Evolutionary conservation across 2,888 invertebrate genomes (phyloP), one percentile per base, ranked within the genome.

Genomic region (Drosophila vallismaia): DNA sequence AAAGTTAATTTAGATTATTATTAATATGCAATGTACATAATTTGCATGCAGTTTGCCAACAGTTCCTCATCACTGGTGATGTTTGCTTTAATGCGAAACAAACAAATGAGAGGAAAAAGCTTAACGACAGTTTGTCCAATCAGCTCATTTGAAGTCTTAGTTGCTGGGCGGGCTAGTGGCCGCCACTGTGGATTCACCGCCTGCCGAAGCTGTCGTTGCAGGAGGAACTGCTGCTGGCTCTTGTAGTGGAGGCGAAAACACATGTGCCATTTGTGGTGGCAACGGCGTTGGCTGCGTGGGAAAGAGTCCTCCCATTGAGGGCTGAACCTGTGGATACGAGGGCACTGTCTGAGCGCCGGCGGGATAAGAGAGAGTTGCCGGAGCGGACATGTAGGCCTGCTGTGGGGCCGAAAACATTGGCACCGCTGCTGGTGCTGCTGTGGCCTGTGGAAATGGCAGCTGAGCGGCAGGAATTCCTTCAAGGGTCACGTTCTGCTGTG

Each of bases 261-360:
- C 69, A 50, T 87, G 88, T 12, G 75, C 79, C 87, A 89, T 84
- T 64, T 89, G 90, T 7, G 90, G 89, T 14, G 90, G 89, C 76
- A 88, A 42, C 12, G 90, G 83, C 58, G 88, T 88, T 31, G 76
- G 75, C 63, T 89, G 88, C 42, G 90, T 88, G 33, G 90, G 79
- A 69, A 86, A 90, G n/a, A 88, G 68, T 5, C 88, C 89, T 9
- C 84, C 88, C 86, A 89, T 81, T 1, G 90, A 79, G 45, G 90
- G 85, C 54, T 91, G 91, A 31, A 91, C 90, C 75, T 91, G 91
- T n/a, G 91, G 91, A 80, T 91, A 91, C 31, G 91, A 90, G 12
- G 90, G 87, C 64, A 91, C 90, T 7, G 91, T 92, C 66, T 91
- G 91, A 4, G 89, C 84, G 9, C 76, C 75, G 26, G 89, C 75